Percentiles rank a stretch among this genome's conserved stretches.
Conservation (phyloP, 64 coral and sea anemone species). For the Pachyseris speciosa region DNA sequence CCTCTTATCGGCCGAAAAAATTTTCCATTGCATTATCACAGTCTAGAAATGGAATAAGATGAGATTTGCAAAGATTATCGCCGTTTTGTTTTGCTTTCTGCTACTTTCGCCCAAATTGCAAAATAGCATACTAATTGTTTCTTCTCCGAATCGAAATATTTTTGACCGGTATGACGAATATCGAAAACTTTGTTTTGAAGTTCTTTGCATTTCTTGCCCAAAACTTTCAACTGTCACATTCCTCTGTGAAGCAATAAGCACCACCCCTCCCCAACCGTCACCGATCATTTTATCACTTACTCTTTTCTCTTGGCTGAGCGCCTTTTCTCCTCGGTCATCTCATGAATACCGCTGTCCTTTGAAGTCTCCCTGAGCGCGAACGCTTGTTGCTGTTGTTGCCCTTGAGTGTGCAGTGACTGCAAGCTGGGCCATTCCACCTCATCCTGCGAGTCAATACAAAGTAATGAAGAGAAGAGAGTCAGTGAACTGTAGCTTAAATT, state of each 20-base stretch:
- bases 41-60: not conserved
- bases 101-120: not conserved
- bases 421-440: constrained; percentile 96
- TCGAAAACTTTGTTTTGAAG: not conserved
- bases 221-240: too few species aligned
- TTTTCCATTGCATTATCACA: not conserved
- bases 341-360: constrained; percentile 99
- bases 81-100: not conserved
- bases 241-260: not conserved
- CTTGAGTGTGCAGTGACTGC: constrained; percentile 88
- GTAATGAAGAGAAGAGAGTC: constrained; percentile 79
- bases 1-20: not conserved
- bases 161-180: not conserved
- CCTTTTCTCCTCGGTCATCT: constrained; percentile 98
- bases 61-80: not conserved
- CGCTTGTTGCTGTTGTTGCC: constrained; percentile 92
- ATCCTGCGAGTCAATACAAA: constrained; percentile 70
- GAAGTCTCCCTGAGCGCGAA: constrained; percentile 96
- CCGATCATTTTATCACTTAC: constrained; percentile 51
- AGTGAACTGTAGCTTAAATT: constrained; percentile 65
- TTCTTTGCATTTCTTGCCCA: too few species aligned
- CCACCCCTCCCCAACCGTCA: not conserved
- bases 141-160: not conserved
- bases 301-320: constrained; percentile 96
- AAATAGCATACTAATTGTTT: not conserved